Conservation (phyloP, 2,888 invertebrate species). For the Caenorhabditis sinica region DNA sequence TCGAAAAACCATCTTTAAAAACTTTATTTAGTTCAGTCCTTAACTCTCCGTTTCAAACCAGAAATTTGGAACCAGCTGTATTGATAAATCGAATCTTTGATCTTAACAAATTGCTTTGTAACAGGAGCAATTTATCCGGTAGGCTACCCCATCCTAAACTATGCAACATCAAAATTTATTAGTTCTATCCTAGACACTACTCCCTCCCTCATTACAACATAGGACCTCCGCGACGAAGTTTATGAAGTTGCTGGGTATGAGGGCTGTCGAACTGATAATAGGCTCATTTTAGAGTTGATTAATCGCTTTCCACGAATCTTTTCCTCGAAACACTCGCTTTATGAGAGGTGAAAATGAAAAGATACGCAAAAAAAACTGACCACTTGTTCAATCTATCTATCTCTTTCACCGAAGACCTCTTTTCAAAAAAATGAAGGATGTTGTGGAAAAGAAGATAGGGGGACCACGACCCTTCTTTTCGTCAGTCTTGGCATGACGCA, state of each 20-base stretch:
- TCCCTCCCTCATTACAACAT: slow-evolving; percentile 29
- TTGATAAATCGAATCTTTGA: not conserved
- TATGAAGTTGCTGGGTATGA: slow-evolving; percentile 40
- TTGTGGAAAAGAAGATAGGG: slow-evolving; percentile 40
- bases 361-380: slow-evolving; percentile 37
- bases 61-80: too few species aligned
- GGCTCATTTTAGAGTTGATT: slow-evolving; percentile 31
- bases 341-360: slow-evolving; percentile 13
- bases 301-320: slow-evolving; percentile 26
- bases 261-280: slow-evolving; percentile 37
- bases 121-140: slow-evolving; percentile 23
- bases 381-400: slow-evolving; percentile 48
- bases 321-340: slow-evolving; percentile 14
- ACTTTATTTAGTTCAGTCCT: too few species aligned
- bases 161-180: slow-evolving; percentile 41
- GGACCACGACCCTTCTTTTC: slow-evolving; percentile 12
- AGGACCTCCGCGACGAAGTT: slow-evolving; percentile 39
- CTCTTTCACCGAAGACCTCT: not conserved
- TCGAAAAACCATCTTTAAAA: too few species aligned
- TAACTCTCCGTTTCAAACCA: too few species aligned
- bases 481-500: slow-evolving; percentile 29
- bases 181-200: not conserved
- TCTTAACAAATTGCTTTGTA: slow-evolving; percentile 17
- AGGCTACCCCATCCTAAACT: not conserved
- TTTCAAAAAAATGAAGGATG: slow-evolving; percentile 18